Percentiles rank a stretch among this genome's conserved stretches.
phyloP scores from a whole-genome alignment of 1,140 invertebrate species.

The Chelonus insularis region DNA sequence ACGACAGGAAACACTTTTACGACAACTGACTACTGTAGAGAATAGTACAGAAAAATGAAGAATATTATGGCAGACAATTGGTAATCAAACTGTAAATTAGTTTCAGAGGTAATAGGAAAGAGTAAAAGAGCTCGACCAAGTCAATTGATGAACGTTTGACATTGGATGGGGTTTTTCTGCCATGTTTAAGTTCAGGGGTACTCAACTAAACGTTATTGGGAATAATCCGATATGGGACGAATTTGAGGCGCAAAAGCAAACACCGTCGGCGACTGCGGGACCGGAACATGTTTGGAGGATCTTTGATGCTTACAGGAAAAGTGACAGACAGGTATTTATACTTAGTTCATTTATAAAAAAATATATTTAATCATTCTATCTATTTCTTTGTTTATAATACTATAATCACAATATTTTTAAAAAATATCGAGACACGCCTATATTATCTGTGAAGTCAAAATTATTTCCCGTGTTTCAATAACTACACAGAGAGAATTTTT shows the following conservation, averaged over 20 bases:
- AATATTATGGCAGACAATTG: background rate
- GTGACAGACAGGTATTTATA: slow-evolving; percentile 88
- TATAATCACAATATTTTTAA: too few species aligned
- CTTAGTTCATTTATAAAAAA: too few species aligned
- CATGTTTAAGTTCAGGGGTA: slow-evolving; percentile 78
- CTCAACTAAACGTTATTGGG: slow-evolving; percentile 66
- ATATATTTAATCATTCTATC: too few species aligned
- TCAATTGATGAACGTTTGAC: slow-evolving; percentile 15
- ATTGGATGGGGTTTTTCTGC: slow-evolving; percentile 53
- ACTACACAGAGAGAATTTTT: too few species aligned
- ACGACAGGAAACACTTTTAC: too few species aligned
- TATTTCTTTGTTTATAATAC: too few species aligned
- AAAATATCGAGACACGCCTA: too few species aligned
- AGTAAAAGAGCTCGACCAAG: background rate
- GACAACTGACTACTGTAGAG: too few species aligned
- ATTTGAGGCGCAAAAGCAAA: slow-evolving; percentile 87
- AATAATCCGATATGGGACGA: slow-evolving; percentile 86
- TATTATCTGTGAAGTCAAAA: too few species aligned
- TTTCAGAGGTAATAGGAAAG: background rate
- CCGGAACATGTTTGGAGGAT: slow-evolving; percentile 92
- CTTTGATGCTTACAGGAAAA: slow-evolving; percentile 85
- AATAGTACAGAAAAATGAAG: background rate
- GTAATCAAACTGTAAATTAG: background rate
- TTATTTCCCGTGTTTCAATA: too few species aligned
- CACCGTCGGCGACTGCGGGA: slow-evolving; percentile 82